Base-by-base conservation (phyloP, 2,888 invertebrate genomes). In the Eudasyphora cyanicolor region DNA sequence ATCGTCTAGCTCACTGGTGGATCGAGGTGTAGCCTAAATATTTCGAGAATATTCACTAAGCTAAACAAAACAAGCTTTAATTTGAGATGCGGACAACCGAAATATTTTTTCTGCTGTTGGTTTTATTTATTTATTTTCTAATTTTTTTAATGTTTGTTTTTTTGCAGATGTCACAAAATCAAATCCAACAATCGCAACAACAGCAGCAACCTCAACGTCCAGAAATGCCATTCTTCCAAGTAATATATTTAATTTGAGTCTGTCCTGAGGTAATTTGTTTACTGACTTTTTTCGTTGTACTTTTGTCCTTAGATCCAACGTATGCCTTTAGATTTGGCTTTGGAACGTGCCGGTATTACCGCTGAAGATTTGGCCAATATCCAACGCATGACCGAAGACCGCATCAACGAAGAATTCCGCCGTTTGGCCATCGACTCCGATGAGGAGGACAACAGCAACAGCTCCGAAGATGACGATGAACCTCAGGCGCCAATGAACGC, bases 291-390 rank as follows among this genome's bases (percentile, higher is more conserved):
- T 1, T 21, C 0, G 64, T 38, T 64, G 64, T 12, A 10, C 29
- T 67, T 85, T 85, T 74, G 60, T 74, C 35, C 51, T 42, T 89
- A 92, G 87, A 90, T 92, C 71, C 92, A 92, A 86, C 90, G 90
- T 79, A 89, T 92, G 85, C 92, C 92, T n/a, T 85, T 92, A 76
- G 90, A 88, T 51, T 83, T 91, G 80, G 92, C 92, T 5, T 87
- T 92, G 60, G 91, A 92, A 86, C 91, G 91, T 71, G 92, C 91
- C 35, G 92, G 92, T 70, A 92, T 92, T 76, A 92, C 92, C 19
- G 89, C 91, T 82, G 92, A 92, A 10, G 92, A 92, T 88, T 87
- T 92, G 83, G 90, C 89, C 81, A 92, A 92, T 79, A 92, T 92
- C 85, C 92, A 92, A 87, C 91, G 91, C 79, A 91, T 92, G 88